Evolutionary conservation across 2,797 vertebrate genomes (phyloP), one percentile per base, ranked within the genome.

Genomic region (Sebastes paucispinis): DNA sequence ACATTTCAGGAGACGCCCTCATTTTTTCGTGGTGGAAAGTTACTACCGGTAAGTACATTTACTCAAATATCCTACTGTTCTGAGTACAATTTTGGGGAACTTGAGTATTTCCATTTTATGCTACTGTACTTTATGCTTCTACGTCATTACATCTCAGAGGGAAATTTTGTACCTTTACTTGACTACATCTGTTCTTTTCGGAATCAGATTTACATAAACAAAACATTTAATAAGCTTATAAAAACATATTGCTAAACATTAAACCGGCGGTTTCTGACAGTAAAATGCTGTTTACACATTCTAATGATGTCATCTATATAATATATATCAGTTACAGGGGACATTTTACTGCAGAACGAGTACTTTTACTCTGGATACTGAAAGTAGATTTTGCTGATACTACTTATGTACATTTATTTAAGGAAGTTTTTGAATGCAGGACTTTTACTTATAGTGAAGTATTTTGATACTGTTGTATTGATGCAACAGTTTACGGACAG

Each of bases 381-480:
- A 0, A 50, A 36, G 47, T 20, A 18, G 16, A 50, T 13, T 50
- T 34, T 22, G 52, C 32, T 70, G 52, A 36, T 25, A 71, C 16
- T 62, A 60, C 36, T 7, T 14, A 11, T 31, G 16, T 43, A 29
- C 36, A 34, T 36, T 60, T 24, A 9, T 0, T 13, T 34, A 47
- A 47, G 6, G 11, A 8, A 1, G 6, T 24, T 47, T 75, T 3
- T 27, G 2, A 69, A 20, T 20, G 47, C 39, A 36, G 5, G 31
- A n/a, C 10, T n/a, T 73, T 27, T 11, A 31, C 0, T 31, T 20
- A 0, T 12, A 29, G 24, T 31, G 11, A 0, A 39, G 67, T 57
- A 11, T 24, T 24, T n/a, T 27, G 1, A 29, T 20, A 29, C 31
- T 4, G 24, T 43, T 50, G 27, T 16, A 3, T 43, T 22, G n/a